A percentile compares a stretch with the other conserved stretches of the same genome.
These are phyloP conservation scores for Tokudaia muenninki DNA, from an alignment of 2,797 vertebrate species.

Conservation along the genomic window DNA sequence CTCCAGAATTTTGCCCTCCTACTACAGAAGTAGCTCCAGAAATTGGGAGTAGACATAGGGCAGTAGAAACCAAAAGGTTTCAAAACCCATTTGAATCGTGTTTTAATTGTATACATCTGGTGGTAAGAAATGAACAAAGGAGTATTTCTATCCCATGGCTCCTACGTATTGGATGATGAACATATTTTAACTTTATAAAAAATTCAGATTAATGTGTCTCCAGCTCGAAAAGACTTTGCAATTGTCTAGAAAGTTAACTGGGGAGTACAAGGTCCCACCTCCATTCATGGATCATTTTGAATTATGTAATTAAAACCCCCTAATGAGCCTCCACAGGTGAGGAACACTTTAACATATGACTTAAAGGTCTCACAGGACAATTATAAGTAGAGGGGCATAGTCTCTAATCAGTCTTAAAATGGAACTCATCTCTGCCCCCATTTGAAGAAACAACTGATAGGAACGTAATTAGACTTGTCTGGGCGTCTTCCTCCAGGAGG, in stretches of 20 bases:
- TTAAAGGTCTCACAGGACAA: slow-evolving; percentile 32
- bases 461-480: slow-evolving; percentile 42
- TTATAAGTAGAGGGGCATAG: not conserved
- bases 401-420: slow-evolving; percentile 18
- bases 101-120: slow-evolving; percentile 56
- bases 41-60: not conserved
- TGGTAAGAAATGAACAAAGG: slow-evolving; percentile 5
- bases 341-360: not conserved
- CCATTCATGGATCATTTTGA: slow-evolving; percentile 17
- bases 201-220: slow-evolving; percentile 28
- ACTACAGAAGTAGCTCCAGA: not conserved
- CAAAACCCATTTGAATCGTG: not conserved
- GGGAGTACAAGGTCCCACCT: not conserved
- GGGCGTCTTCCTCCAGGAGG: not conserved
- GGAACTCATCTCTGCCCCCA: not conserved
- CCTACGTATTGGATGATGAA: not conserved
- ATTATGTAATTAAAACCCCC: slow-evolving; percentile 58
- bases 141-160: not conserved
- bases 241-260: slow-evolving; percentile 52
- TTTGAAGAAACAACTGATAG: slow-evolving; percentile 10
- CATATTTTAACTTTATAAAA: slow-evolving; percentile 48
- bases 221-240: slow-evolving; percentile 46
- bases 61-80: not conserved
- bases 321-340: not conserved
- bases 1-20: not conserved